phyloP scores from a whole-genome alignment of 2,797 vertebrate species.

The Lithobates sylvaticus region DNA sequence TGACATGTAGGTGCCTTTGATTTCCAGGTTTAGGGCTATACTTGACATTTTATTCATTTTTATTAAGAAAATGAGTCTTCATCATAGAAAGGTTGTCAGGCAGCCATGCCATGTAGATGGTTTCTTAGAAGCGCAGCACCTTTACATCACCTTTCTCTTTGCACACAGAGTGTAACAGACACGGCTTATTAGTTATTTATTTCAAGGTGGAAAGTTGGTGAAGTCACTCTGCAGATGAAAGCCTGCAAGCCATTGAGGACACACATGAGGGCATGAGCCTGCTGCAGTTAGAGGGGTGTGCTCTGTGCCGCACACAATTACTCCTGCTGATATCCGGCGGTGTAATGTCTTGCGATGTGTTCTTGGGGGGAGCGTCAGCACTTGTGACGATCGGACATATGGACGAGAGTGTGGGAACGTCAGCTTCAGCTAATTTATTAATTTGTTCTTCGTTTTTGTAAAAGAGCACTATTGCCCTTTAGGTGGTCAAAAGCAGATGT shows the following conservation, averaged over 20 bases:
- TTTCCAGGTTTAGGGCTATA: no score
- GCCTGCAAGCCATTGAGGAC: slow-evolving; percentile 67
- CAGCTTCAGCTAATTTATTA: slow-evolving; percentile 69
- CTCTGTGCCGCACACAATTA: slow-evolving; percentile 65
- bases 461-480: slow-evolving; percentile 74
- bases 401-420: slow-evolving; percentile 71
- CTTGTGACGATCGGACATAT: slow-evolving; percentile 73
- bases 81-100: neutral
- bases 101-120: neutral
- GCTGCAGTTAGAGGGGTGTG: slow-evolving; percentile 67
- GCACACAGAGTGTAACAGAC: slow-evolving; percentile 68
- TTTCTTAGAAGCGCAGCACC: neutral
- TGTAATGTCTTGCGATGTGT: slow-evolving; percentile 74
- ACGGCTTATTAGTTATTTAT: slow-evolving; percentile 61
- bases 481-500: slow-evolving; percentile 63
- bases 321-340: slow-evolving; percentile 70
- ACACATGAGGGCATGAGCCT: slow-evolving; percentile 68
- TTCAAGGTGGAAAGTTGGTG: slow-evolving; percentile 29
- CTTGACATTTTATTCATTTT: no score
- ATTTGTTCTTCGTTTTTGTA: slow-evolving; percentile 67
- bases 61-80: no score
- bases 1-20: no score
- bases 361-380: slow-evolving; percentile 72
- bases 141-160: slow-evolving; percentile 56
- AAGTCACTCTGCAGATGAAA: slow-evolving; percentile 67